phyloP scores from a whole-genome alignment of 2,888 invertebrate genomes.

The Poecilus cupreus region DNA sequence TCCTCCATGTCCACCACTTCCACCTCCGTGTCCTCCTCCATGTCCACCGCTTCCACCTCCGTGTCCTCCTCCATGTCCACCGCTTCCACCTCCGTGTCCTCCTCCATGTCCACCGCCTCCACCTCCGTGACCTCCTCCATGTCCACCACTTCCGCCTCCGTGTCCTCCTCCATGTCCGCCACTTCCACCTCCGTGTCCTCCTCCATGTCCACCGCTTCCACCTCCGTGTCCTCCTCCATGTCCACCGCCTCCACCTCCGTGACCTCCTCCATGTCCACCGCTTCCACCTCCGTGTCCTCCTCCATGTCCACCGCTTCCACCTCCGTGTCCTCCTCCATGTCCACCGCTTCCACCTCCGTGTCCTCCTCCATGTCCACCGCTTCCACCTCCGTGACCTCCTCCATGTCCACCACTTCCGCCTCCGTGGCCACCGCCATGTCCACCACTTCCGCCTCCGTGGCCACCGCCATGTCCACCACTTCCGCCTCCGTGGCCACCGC shows the following conservation, averaged over 20 bases:
- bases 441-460: constrained; percentile 48
- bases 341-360: constrained; percentile 45
- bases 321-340: constrained; percentile 45
- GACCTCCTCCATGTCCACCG: constrained; percentile 27
- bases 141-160: constrained; percentile 7
- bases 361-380: constrained; percentile 26
- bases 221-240: constrained; percentile 11
- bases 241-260: constrained; percentile 22
- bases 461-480: constrained; percentile 65
- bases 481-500: constrained; percentile 49
- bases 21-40: constrained; percentile 31
- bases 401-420: constrained; percentile 36
- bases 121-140: neutral
- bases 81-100: constrained; percentile 46
- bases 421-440: constrained; percentile 53
- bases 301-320: constrained; percentile 49
- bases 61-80: constrained; percentile 43
- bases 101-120: constrained; percentile 34
- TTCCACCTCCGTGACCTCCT: constrained; percentile 35
- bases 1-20: constrained; percentile 63
- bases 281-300: constrained; percentile 5
- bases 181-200: neutral
- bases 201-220: constrained; percentile 6
- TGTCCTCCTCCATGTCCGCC: neutral
- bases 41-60: constrained; percentile 48